phyloP scores from a whole-genome alignment of 1,140 invertebrate genomes.

The Calliphora vicina region DNA sequence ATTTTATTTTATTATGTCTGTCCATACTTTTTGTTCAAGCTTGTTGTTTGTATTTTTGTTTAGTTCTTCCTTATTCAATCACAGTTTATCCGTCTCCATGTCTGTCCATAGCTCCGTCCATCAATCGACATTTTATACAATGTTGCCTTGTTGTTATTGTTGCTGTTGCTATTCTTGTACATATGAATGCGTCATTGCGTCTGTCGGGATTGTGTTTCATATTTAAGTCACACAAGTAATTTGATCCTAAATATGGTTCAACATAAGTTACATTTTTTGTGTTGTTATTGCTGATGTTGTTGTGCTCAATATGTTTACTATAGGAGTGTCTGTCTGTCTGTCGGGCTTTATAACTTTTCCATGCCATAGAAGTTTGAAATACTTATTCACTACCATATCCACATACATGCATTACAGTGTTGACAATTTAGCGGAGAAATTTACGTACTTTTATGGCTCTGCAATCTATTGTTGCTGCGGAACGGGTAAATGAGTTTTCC shows the following conservation, averaged over 20 bases:
- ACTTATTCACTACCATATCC: not conserved
- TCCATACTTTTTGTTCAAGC: not conserved
- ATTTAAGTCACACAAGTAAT: conserved; percentile 34
- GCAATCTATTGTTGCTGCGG: not conserved
- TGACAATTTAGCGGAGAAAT: too few relatives aligned
- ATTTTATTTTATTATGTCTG: not conserved
- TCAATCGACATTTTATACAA: not conserved
- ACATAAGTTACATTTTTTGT: not conserved
- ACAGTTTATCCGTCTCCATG: not conserved
- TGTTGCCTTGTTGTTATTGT: not conserved
- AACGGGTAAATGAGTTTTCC: too few relatives aligned
- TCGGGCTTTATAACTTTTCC: not conserved
- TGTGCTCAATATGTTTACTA: not conserved
- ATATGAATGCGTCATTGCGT: conserved; percentile 22
- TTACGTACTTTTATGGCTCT: too few relatives aligned
- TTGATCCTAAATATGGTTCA: conserved; percentile 30
- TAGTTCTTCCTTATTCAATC: not conserved
- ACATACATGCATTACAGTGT: not conserved
- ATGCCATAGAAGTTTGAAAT: not conserved
- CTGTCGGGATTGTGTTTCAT: conserved; percentile 31
- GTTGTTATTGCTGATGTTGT: not conserved
- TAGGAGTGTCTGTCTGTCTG: not conserved
- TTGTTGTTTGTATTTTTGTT: not conserved
- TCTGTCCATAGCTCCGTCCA: not conserved
- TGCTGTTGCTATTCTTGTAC: not conserved